Percentiles rank a stretch among this genome's conserved stretches.
Conservation (phyloP, 2,113 vertebrate species). For the Xiphophorus hellerii region DNA sequence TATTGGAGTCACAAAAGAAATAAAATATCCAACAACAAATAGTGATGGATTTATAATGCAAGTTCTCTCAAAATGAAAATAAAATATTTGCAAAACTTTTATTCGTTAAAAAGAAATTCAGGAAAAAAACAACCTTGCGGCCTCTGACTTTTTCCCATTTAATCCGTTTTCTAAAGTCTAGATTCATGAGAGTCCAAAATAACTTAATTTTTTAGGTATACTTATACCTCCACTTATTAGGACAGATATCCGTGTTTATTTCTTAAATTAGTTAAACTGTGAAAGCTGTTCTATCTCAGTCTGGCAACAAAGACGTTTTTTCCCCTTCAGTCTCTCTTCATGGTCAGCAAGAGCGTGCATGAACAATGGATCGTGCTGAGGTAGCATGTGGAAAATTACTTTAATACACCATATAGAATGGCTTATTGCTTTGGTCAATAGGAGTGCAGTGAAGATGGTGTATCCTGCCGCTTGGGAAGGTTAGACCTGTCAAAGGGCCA, state of each 20-base stretch:
- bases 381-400: constrained; percentile 99
- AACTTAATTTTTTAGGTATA: constrained; percentile 84
- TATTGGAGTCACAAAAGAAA: too few relatives aligned
- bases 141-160: background rate
- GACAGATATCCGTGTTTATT: constrained; percentile 82
- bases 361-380: constrained; percentile 99
- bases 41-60: too few relatives aligned
- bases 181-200: constrained; percentile 84
- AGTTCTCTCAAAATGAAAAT: background rate
- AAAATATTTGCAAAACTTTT: background rate
- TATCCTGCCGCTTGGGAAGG: constrained; percentile 97
- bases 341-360: constrained; percentile 98
- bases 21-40: too few relatives aligned
- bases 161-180: background rate
- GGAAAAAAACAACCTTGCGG: too few relatives aligned
- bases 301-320: constrained; percentile 75
- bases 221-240: constrained; percentile 92
- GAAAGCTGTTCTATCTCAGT: constrained; percentile 94
- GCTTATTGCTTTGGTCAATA: constrained; percentile 99
- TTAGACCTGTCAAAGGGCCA: constrained; percentile 95
- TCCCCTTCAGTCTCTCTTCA: constrained; percentile 60
- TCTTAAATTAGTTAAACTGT: constrained; percentile 89
- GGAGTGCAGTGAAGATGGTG: constrained; percentile 95
- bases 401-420: constrained; percentile 99
- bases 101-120: background rate